Evolutionary conservation across 1,140 invertebrate species (phyloP), one percentile per base, ranked within the genome.

Genomic region (Physella acuta): DNA sequence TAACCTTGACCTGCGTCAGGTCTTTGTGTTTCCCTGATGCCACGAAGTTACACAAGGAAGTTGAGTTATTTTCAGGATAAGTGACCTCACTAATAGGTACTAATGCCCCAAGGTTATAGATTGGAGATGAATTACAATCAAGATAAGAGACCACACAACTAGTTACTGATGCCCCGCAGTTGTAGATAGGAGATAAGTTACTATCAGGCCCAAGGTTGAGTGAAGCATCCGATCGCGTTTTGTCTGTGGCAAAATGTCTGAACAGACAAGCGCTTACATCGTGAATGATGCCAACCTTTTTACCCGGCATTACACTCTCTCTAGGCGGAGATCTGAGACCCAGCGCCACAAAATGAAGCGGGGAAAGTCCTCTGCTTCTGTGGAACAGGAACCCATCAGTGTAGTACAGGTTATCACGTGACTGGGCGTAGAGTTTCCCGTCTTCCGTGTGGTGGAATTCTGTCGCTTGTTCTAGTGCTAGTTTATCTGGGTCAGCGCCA

Each of bases 261-360:
- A 34, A 60, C 3, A 60, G 4, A n/a, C n/a, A n/a, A 2, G 11
- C 33, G 24, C 34, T 31, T 8, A n/a, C 36, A 60, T 60, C 58
- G 24, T 60, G 58, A 8, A 60, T 60, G 33, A 60, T 37, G 4
- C 34, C 34, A 60, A n/a, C 11, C 24, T 37, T 20, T 26, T n/a
- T 34, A 16, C 36, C 61, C 20, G 24, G 8, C 14, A 49, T 4
- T 1, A 63, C 14, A 24, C 36, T 49, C 3, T 30, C 17, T 28
- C 11, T 14, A 16, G 70, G 70, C 16, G 64, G 70, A n/a, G 64
- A 67, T 3, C 70, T 39, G 37, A 71, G 24, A 3, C 70, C 70
- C 26, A 71, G 58, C 20, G 70, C 70, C 26, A 71, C 44, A 11
- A 71, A 52, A 26, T 56, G 59, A 0, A 71, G 52, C 0, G 64